Percentiles rank a stretch among this genome's conserved stretches.
Conservation (phyloP, 2,888 invertebrate genomes). For the Disparrhopalites patrizii region DNA sequence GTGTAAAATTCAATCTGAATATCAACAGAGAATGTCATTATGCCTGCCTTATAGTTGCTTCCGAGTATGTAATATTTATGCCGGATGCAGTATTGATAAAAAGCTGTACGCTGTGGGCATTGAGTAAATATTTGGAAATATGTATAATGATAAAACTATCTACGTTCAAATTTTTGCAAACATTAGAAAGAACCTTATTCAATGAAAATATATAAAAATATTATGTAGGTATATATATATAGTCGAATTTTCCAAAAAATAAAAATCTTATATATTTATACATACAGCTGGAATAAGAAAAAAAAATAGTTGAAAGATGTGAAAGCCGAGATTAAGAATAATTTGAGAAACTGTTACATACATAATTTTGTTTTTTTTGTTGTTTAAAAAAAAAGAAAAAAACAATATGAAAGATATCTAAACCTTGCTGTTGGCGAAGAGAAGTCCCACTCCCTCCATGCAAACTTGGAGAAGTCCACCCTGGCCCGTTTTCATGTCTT, state of each 20-base stretch:
- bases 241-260: too few relatives aligned
- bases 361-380: too few relatives aligned
- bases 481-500: slow-evolving; percentile 94
- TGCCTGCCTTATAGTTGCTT: too few relatives aligned
- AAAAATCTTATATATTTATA: too few relatives aligned
- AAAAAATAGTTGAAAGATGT: neutral
- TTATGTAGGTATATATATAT: neutral
- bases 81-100: too few relatives aligned
- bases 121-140: too few relatives aligned
- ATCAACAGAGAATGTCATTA: too few relatives aligned
- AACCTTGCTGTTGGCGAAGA: slow-evolving; percentile 99
- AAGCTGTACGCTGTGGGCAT: too few relatives aligned
- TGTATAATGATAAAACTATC: too few relatives aligned
- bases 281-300: neutral
- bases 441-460: slow-evolving; percentile 98
- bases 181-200: neutral
- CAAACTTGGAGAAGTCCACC: slow-evolving; percentile 97
- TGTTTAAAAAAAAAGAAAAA: neutral
- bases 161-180: neutral
- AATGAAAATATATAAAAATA: neutral
- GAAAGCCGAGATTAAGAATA: slow-evolving; percentile 2
- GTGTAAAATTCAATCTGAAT: too few relatives aligned
- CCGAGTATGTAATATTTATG: too few relatives aligned
- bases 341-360: neutral
- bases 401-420: slow-evolving; percentile 49